phyloP scores from a whole-genome alignment of 2,797 vertebrate species.

The Pantherophis alleghaniensis region DNA sequence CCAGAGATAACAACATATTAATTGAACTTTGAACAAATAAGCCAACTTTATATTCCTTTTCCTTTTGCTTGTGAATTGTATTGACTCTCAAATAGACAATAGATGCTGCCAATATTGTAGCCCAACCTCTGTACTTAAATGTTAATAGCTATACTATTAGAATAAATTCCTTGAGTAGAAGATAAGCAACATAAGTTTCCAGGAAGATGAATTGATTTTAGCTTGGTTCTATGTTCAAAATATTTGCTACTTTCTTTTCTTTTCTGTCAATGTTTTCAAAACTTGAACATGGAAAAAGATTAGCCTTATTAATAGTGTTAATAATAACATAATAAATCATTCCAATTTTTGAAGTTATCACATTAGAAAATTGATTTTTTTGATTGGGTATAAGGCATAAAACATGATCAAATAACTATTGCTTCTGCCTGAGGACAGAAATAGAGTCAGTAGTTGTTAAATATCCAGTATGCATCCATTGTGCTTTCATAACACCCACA shows the following conservation, averaged over 20 bases:
- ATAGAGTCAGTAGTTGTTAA: neutral
- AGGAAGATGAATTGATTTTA: slow-evolving; percentile 21
- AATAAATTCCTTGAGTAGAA: slow-evolving; percentile 11
- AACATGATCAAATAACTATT: neutral
- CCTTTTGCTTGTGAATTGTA: neutral
- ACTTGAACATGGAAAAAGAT: neutral
- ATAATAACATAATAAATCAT: too few relatives aligned
- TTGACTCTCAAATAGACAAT: slow-evolving; percentile 2
- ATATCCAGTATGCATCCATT: neutral
- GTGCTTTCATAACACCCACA: neutral
- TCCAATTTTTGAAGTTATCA: too few relatives aligned
- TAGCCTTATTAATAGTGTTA: neutral
- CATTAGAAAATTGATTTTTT: too few relatives aligned
- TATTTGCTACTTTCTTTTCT: neutral
- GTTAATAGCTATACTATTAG: slow-evolving; percentile 19
- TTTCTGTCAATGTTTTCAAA: slow-evolving; percentile 36
- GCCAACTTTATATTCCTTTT: too few relatives aligned
- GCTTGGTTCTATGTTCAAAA: neutral
- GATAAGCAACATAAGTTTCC: slow-evolving; percentile 11
- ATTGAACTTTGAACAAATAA: too few relatives aligned
- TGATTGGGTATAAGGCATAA: neutral
- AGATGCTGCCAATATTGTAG: neutral
- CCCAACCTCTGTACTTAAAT: slow-evolving; percentile 30
- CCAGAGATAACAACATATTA: too few relatives aligned
- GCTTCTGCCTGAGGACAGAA: neutral